phyloP scores from a whole-genome alignment of 2,113 vertebrate species.

The Elephas maximus region DNA sequence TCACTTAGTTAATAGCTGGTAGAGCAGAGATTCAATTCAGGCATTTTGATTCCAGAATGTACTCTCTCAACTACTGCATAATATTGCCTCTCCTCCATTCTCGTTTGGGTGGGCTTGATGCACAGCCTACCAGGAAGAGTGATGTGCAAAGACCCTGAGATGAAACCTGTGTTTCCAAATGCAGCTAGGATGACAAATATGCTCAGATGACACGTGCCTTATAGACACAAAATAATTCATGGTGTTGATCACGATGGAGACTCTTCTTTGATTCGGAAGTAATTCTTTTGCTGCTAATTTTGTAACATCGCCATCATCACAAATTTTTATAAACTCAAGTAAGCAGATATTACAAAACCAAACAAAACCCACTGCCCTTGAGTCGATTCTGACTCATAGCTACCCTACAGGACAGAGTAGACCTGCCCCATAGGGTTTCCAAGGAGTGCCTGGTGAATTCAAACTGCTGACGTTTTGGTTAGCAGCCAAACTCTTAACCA shows the following conservation, averaged over 20 bases:
- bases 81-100: not conserved
- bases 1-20: not conserved
- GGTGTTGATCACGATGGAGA: not conserved
- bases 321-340: not conserved
- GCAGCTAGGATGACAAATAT: not conserved
- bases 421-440: too few relatives aligned
- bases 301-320: not conserved
- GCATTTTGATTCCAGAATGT: not conserved
- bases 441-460: too few relatives aligned
- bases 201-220: not conserved
- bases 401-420: too few relatives aligned
- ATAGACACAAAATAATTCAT: not conserved
- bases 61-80: not conserved
- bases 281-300: not conserved
- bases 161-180: not conserved
- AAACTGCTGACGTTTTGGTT: too few relatives aligned
- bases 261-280: constrained; percentile 37
- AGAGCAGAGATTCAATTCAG: not conserved
- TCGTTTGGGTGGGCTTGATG: not conserved
- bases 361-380: too few relatives aligned
- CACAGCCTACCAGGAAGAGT: not conserved
- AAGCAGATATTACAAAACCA: not conserved
- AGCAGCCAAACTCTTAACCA: too few relatives aligned
- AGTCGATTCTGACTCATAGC: too few relatives aligned
- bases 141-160: not conserved